Evolutionary conservation across 2,888 invertebrate species (phyloP), one percentile per base, ranked within the genome.

Genomic region (Pogonocherus hispidulus): DNA sequence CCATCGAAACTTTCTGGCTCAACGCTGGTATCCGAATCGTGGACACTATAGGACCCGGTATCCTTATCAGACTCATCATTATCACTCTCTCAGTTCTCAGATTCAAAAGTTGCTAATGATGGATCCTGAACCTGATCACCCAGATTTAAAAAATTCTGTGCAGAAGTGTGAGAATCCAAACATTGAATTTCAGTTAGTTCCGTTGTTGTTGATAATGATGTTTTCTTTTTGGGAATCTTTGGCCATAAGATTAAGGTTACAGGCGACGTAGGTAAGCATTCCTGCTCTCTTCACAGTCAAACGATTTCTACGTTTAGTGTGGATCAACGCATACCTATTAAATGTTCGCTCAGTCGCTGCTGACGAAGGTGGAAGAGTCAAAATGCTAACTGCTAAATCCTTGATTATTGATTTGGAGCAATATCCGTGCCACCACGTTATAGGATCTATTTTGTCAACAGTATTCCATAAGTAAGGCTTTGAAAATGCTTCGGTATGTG

Each of bases 371-470:
- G 62, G 49, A 52, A 60, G 49, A 19, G 49, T 52, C 49, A 60
- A 60, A 60, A 60, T 51, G 6, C 49, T 49, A 9, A 49, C 49
- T 60, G 62, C n/a, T n/a, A n/a, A n/a, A n/a, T n/a, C n/a, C n/a
- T 46, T 49, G 46, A 20, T 60, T 5, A 23, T 27, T 60, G 62
- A 35, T 49, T 49, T 60, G 22, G 49, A 60, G 62, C 62, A 60
- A 49, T 49, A 60, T 51, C 62, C 62, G 51, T 60, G 49, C 62
- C 62, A 60, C 62, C n/a, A 54, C 49, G 49, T n/a, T n/a, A n/a
- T n/a, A n/a, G n/a, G n/a, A n/a, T n/a, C n/a, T n/a, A n/a, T n/a
- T n/a, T n/a, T n/a, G n/a, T n/a, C n/a, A n/a, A n/a, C n/a, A n/a
- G n/a, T n/a, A n/a, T n/a, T n/a, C n/a, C n/a, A n/a, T n/a, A n/a